phyloP scores from a whole-genome alignment of 2,113 vertebrate species.

The Bungarus multicinctus region DNA sequence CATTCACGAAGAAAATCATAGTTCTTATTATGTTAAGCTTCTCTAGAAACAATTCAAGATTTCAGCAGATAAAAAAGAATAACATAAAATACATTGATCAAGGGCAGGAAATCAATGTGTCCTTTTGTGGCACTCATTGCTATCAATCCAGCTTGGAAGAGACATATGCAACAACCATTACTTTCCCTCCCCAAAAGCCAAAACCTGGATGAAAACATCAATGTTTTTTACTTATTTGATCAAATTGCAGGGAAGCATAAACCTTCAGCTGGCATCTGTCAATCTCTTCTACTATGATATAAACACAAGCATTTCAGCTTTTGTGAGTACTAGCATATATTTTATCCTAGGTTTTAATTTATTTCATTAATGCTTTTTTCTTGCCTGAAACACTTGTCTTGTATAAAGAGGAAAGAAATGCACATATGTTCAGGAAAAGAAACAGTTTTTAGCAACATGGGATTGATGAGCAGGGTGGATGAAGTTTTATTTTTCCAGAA shows the following conservation, averaged over 20 bases:
- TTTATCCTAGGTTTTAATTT: conserved; percentile 48
- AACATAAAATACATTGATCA: not conserved
- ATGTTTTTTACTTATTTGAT: conserved; percentile 29
- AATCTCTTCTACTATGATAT: conserved; percentile 45
- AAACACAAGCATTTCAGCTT: not conserved
- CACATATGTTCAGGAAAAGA: conserved; percentile 27
- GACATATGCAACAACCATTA: not conserved
- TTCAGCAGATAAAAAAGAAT: not conserved
- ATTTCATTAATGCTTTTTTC: conserved; percentile 39
- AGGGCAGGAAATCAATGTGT: not conserved
- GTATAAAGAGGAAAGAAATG: conserved; percentile 39
- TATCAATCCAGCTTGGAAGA: not conserved
- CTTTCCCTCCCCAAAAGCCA: conserved; percentile 32
- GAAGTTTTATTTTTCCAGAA: not conserved
- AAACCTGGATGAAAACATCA: conserved; percentile 28
- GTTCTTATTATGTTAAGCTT: not conserved
- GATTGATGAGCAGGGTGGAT: not conserved
- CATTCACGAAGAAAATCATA: not conserved
- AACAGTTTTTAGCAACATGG: conserved; percentile 14
- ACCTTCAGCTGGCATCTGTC: conserved; percentile 42
- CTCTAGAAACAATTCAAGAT: not conserved
- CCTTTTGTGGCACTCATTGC: not conserved
- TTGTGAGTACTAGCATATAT: conserved; percentile 45
- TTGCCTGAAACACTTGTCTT: conserved; percentile 27
- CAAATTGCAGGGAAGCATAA: conserved; percentile 44